phyloP scores from a whole-genome alignment of 2,113 vertebrate genomes.

The Zosterops lateralis region DNA sequence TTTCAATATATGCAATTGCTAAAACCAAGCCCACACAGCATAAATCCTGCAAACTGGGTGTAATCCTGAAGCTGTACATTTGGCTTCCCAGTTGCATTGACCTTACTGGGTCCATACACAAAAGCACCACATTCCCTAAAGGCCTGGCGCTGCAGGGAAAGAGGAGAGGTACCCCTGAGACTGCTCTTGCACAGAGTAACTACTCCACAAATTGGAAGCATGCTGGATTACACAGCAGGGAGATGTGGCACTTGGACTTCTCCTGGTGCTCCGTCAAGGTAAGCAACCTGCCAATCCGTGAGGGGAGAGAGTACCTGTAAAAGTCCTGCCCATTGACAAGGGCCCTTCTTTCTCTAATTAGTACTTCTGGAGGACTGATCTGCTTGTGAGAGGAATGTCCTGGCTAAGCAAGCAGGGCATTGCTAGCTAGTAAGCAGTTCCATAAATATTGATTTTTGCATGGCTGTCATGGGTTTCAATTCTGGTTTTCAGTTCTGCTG shows the following conservation, averaged over 20 bases:
- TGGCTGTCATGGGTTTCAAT: neutral
- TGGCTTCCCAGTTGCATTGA: neutral
- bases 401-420: neutral
- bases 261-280: neutral
- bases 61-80: neutral
- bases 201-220: neutral
- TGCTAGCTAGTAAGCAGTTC: neutral
- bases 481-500: neutral
- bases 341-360: neutral
- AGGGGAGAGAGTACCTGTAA: neutral
- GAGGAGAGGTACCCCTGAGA: neutral
- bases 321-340: neutral
- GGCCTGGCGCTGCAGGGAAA: neutral
- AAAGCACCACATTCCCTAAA: neutral
- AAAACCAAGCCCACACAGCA: neutral
- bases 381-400: neutral
- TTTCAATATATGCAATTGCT: neutral
- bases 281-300: neutral
- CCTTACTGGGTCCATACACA: neutral
- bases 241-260: neutral
- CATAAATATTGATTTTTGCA: neutral
- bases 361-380: neutral
- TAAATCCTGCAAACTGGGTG: neutral
- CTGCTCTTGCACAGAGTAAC: neutral
- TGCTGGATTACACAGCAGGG: neutral